Evolutionary conservation across 2,888 invertebrate genomes (phyloP).

Genomic region (Andrena bucephala): DNA sequence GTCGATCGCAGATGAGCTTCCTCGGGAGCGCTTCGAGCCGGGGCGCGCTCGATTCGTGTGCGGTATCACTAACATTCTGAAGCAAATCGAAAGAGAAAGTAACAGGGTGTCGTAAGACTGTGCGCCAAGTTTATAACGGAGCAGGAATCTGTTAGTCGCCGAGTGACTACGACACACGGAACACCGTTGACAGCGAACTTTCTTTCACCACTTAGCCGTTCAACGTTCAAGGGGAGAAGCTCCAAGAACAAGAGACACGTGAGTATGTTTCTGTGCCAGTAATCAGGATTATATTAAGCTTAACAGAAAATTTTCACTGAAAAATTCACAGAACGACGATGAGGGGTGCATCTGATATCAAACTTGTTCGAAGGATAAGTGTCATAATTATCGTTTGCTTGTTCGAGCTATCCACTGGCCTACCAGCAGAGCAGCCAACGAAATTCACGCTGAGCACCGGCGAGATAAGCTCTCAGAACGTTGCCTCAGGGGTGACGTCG

Average conservation of each 20-base stretch:
- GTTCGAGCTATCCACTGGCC: slow-evolving; percentile 53
- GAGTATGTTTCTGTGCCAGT: neutral
- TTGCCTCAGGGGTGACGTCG: slow-evolving; percentile 36
- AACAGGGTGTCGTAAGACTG: slow-evolving; percentile 74
- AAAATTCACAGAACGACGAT: slow-evolving; percentile 1
- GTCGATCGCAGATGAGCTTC: neutral
- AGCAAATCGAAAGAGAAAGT: slow-evolving; percentile 79
- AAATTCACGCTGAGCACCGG: slow-evolving; percentile 71
- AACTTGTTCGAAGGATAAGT: neutral
- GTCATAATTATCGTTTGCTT: slow-evolving; percentile 48
- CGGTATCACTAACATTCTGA: slow-evolving; percentile 38
- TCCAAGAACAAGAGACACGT: neutral
- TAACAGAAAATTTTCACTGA: neutral
- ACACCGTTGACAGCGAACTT: neutral
- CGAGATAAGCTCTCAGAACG: slow-evolving; percentile 38
- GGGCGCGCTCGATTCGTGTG: slow-evolving; percentile 17
- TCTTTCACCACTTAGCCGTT: neutral
- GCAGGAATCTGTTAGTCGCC: slow-evolving; percentile 67
- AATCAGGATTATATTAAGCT: no score
- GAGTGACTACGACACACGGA: slow-evolving; percentile 20
- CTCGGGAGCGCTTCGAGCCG: neutral
- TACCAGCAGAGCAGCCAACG: slow-evolving; percentile 74
- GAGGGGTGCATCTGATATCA: neutral
- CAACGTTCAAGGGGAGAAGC: neutral
- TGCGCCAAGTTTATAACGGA: slow-evolving; percentile 42